Evolutionary conservation across 2,797 vertebrate genomes (phyloP).

Genomic region (Melanotaenia trifasciata): DNA sequence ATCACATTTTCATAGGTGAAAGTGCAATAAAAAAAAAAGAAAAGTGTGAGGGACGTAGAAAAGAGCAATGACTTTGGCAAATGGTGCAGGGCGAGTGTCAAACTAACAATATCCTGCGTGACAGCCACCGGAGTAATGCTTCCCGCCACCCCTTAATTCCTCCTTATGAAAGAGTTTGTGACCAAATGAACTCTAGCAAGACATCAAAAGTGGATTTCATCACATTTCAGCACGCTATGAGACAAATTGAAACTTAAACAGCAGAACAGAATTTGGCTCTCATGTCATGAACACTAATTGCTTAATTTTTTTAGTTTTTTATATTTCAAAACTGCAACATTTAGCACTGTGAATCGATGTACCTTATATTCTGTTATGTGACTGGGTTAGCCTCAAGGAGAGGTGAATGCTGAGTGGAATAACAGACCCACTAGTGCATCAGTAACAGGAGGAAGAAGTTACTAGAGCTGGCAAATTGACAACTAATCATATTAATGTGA

Average conservation of each 20-base stretch:
- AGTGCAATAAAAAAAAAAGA: background rate
- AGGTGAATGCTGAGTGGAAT: background rate
- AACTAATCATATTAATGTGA: background rate
- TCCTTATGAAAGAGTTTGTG: background rate
- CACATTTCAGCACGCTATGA: background rate
- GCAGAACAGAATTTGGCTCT: background rate
- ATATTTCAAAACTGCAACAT: background rate
- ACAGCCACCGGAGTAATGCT: background rate
- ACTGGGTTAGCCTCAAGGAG: background rate
- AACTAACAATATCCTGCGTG: background rate
- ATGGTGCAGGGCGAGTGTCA: no score
- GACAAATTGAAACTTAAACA: background rate
- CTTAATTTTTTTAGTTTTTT: background rate
- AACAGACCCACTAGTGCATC: background rate
- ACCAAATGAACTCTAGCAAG: background rate
- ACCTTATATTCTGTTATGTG: background rate
- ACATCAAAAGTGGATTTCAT: background rate
- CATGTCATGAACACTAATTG: background rate
- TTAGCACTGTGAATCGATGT: background rate
- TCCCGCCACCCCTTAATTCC: background rate
- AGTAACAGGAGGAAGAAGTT: background rate
- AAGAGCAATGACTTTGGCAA: background rate
- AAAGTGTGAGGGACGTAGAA: background rate
- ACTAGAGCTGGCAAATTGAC: conserved; percentile 1
- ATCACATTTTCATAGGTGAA: background rate